Evolutionary conservation across 2,888 invertebrate genomes (phyloP), one percentile per base, ranked within the genome.

Genomic region (Mylabris sibirica): DNA sequence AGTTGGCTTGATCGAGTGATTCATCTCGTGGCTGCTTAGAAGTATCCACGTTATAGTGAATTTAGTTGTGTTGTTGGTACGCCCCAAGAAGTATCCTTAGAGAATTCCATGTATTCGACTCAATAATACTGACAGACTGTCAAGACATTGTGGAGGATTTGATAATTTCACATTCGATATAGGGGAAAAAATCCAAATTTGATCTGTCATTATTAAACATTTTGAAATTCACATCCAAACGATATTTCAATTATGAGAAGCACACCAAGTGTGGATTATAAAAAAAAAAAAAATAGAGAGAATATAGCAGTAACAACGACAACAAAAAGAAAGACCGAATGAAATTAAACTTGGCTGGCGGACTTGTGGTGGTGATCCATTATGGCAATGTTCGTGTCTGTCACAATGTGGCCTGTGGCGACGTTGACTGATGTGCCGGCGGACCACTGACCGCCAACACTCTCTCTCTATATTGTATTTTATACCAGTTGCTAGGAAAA

Each of bases 351-450:
- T 76, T 75, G 64, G 77, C 79, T 76, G 72, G 71, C 74, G 74
- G 78, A 74, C 69, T 74, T 73, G 70, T 74, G 74, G 69, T 71
- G 78, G 79, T 78, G 79, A 81, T 81, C 80, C 80, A 80, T 81
- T 81, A 81, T 81, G 73, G 75, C 76, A 73, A 69, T 74, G 78
- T 80, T 80, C 80, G 78, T 80, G 80, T 80, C 80, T 80, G 80
- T 81, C 80, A 80, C 77, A 72, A 65, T 66, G 68, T 67, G 8
- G 73, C 72, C 70, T 72, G 64, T 74, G 75, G 77, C 74, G 79
- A 81, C 79, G 74, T 76, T 81, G 80, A 81, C 79, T 79, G 80
- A 81, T 81, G 78, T 76, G 75, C 72, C 74, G 76, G 72, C 69
- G 67, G 72, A 73, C 75, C 76, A 72, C 76, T 74, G 78, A 69